Conservation (phyloP, 2,113 vertebrate genomes). For the Burhinus bistriatus region DNA sequence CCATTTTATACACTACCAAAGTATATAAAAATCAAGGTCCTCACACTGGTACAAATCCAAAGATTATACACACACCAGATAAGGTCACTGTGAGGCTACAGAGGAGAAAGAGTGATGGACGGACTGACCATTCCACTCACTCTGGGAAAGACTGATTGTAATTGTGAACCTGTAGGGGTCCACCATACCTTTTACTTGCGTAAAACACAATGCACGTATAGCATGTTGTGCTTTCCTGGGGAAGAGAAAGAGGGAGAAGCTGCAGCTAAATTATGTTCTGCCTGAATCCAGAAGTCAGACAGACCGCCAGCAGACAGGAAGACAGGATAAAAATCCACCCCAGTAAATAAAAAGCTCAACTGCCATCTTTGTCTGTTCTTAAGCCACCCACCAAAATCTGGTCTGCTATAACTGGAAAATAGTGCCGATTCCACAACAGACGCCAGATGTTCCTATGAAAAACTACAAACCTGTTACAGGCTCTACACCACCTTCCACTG, state of each 20-base stretch:
- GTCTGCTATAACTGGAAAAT: neutral
- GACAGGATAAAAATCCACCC: neutral
- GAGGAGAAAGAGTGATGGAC: neutral
- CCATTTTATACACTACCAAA: neutral
- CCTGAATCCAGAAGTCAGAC: neutral
- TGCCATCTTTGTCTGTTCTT: neutral
- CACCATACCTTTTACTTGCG: neutral
- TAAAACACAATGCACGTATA: neutral
- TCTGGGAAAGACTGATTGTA: neutral
- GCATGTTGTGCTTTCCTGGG: too few relatives aligned
- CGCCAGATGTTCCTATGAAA: neutral
- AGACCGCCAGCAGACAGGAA: neutral
- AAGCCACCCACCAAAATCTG: neutral
- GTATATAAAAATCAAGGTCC: neutral
- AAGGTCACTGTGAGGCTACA: neutral
- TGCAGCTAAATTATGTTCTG: neutral
- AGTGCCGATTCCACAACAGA: neutral
- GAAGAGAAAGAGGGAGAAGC: neutral
- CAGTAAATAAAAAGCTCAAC: neutral
- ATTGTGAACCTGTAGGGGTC: neutral
- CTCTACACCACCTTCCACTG: neutral
- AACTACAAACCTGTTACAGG: neutral
- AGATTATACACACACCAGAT: neutral
- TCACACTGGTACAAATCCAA: neutral
- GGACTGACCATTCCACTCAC: neutral